These are phyloP conservation scores for Rhinolophus sinicus DNA, from an alignment of 2,113 vertebrate species.

Conservation along the genomic window DNA sequence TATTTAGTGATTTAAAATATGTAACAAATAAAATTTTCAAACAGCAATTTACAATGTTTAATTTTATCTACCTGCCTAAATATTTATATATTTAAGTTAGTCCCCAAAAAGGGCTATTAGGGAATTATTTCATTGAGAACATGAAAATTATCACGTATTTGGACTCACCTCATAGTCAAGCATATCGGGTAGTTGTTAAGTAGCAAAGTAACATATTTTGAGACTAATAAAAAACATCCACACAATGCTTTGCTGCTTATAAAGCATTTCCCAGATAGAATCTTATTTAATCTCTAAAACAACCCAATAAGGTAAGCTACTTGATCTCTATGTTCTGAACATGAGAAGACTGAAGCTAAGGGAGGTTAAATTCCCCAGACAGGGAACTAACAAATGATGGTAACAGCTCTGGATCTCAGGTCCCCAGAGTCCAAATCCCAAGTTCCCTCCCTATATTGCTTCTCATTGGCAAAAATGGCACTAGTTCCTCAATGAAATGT, in stretches of 20 bases:
- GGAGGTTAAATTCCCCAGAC: background rate
- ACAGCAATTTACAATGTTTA: background rate
- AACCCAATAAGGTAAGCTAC: background rate
- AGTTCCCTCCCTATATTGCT: background rate
- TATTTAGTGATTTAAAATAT: constrained; percentile 1
- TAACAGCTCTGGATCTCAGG: background rate
- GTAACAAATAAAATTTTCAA: background rate
- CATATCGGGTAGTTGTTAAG: background rate
- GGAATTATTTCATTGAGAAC: background rate
- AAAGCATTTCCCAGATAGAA: constrained; percentile 22
- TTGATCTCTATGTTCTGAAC: background rate
- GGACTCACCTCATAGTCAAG: background rate
- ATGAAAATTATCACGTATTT: background rate
- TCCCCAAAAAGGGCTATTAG: background rate
- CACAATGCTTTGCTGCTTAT: background rate
- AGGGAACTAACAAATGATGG: background rate
- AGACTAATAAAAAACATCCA: constrained; percentile 1
- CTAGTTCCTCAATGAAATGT: background rate
- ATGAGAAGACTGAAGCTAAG: background rate
- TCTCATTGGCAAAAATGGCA: background rate
- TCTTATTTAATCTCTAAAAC: background rate
- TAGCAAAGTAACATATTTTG: background rate
- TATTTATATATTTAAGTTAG: background rate
- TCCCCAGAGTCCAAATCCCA: background rate
- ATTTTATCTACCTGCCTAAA: constrained; percentile 27